Base-by-base conservation (phyloP, 2,888 invertebrate genomes). In the Osmoderma eremita region DNA sequence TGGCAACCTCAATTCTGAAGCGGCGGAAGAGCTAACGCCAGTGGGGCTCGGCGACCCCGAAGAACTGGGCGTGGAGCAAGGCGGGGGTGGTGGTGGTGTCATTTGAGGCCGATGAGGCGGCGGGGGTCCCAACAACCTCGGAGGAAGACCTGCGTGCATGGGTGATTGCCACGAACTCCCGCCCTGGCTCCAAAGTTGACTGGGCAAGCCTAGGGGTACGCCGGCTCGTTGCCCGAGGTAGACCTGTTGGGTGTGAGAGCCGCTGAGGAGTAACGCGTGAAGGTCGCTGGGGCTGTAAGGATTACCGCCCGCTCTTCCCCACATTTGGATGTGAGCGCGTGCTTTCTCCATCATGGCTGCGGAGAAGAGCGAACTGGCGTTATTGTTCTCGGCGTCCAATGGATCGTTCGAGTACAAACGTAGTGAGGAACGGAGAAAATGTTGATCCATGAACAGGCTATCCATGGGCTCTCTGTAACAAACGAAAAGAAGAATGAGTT, bases 371-470 rank as follows among this genome's bases (percentile, higher is more conserved):
- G 81, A 81, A 49, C 78, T 79, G 36, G 81, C 80, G 75, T 83
- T 83, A 74, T 82, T 82, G 74, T 82, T 82, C 70, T 83, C 84
- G 17, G 83, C 84, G 76, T 82, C 87, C 77, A 82, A 83, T 54
- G 84, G 82, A 72, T 87, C 86, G 3, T 85, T 82, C 4, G 90
- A 82, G 77, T 86, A 87, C 3, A 87, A 83, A 24, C 87, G 82
- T 42, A 85, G 78, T 1, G 87, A 84, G 2, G 86, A 86, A 42
- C 88, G 87, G 12, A 91, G 84, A 76, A 91, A 85, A 77, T 91
- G 91, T 78, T 92, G 91, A 77, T 92, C 91, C 86, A 91, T 90
- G 79, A 92, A 84, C 84, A 92, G 88, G 75, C 88, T 84, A 82
- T 92, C 92, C 90, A 92, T 91, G 41, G 91, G 91, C 78, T 93